phyloP scores from a whole-genome alignment of 2,797 vertebrate species.

The Chanos chanos region DNA sequence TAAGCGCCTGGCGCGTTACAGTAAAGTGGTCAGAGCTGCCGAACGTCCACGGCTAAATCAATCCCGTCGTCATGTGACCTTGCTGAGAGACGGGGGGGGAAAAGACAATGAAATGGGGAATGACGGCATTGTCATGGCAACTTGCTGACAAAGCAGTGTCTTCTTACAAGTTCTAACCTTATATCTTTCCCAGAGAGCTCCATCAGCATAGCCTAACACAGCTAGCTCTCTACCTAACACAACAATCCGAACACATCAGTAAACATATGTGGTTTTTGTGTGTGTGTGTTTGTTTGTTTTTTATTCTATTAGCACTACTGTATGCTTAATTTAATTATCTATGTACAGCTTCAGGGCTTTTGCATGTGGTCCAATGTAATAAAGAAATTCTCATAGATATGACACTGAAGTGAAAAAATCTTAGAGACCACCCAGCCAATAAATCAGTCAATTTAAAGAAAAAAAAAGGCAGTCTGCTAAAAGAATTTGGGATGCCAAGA shows the following conservation, averaged over 20 bases:
- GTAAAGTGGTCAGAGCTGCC: background rate
- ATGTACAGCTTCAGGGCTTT: too few species aligned
- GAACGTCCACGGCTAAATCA: constrained; percentile 51
- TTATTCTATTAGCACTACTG: too few species aligned
- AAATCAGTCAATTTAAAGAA: background rate
- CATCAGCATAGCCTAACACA: constrained; percentile 25
- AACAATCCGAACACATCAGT: background rate
- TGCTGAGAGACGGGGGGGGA: constrained; percentile 46
- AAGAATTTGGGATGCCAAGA: too few species aligned
- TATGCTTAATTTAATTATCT: too few species aligned
- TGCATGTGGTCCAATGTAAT: background rate
- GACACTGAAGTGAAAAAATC: too few species aligned
- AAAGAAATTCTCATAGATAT: background rate
- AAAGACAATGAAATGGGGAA: constrained; percentile 62
- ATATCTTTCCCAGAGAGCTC: constrained; percentile 57
- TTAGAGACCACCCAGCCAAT: too few species aligned
- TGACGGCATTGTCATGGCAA: constrained; percentile 62
- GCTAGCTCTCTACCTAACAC: constrained; percentile 12
- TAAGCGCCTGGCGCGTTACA: constrained; percentile 10
- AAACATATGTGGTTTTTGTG: too few species aligned
- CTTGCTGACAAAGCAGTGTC: constrained; percentile 72
- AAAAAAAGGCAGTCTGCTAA: too few species aligned
- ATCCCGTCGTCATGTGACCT: constrained; percentile 61
- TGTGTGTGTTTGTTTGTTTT: too few species aligned
- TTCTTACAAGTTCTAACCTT: constrained; percentile 71